phyloP scores from a whole-genome alignment of 2,113 vertebrate genomes.

The Hemiscyllium ocellatum region DNA sequence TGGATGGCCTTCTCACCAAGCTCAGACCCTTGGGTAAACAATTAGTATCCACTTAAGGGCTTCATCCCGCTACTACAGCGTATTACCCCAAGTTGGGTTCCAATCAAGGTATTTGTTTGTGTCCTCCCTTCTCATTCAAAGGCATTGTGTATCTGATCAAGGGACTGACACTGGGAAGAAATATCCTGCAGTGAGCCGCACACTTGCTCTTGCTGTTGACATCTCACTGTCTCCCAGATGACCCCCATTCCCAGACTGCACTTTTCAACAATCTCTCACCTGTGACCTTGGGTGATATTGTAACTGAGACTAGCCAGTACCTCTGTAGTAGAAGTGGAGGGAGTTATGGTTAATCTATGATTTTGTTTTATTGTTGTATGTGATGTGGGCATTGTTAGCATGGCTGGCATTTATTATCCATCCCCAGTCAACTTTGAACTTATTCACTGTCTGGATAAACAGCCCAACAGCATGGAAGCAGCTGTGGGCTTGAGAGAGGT shows the following conservation, averaged over 20 bases:
- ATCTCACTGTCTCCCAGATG: neutral
- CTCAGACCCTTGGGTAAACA: no score
- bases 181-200: no score
- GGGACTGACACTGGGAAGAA: neutral
- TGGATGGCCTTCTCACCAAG: no score
- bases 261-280: neutral
- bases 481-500: neutral
- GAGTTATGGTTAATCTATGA: neutral
- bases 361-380: neutral
- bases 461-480: neutral
- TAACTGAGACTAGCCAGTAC: neutral
- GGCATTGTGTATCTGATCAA: neutral
- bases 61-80: neutral
- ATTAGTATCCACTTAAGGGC: neutral
- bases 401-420: no score
- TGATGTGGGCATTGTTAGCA: no score
- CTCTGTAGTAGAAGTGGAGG: neutral
- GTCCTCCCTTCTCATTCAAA: no score
- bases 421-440: no score
- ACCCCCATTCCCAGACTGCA: neutral
- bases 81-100: neutral
- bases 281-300: neutral
- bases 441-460: no score
- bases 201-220: neutral
- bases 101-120: neutral